These are phyloP conservation scores for Euproctis similis DNA, from an alignment of 2,888 invertebrate species.

Conservation along the genomic window DNA sequence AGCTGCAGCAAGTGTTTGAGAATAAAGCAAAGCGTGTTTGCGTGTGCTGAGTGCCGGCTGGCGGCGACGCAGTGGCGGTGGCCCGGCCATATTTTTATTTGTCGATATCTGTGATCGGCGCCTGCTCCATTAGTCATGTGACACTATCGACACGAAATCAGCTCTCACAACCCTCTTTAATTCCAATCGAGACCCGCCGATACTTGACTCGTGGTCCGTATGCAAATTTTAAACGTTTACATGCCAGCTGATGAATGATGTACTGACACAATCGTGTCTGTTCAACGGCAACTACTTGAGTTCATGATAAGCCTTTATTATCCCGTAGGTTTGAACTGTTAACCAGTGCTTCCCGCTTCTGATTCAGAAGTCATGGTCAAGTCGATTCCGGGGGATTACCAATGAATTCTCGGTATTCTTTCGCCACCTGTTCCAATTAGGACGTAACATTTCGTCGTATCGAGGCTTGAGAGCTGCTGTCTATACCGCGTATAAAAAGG, in stretches of 20 bases:
- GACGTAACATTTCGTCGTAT: too few relatives aligned
- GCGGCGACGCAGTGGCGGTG: constrained; percentile 37
- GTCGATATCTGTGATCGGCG: constrained; percentile 71
- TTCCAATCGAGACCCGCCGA: constrained; percentile 54
- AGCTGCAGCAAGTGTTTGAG: constrained; percentile 1
- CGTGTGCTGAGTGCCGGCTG: constrained; percentile 17
- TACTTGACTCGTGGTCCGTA: constrained; percentile 47
- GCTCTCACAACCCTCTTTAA: constrained; percentile 58
- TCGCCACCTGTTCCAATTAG: too few relatives aligned
- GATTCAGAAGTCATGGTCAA: too few relatives aligned
- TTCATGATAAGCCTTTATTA: constrained; percentile 19
- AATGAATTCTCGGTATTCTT: too few relatives aligned
- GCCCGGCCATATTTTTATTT: constrained; percentile 62
- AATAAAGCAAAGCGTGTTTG: background rate
- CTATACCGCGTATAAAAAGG: too few relatives aligned
- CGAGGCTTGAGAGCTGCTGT: too few relatives aligned
- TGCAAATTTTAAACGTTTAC: constrained; percentile 60
- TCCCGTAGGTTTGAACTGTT: too few relatives aligned
- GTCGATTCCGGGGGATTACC: too few relatives aligned
- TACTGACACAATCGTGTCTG: constrained; percentile 40
- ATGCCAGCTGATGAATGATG: constrained; percentile 61
- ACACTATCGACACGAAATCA: constrained; percentile 72
- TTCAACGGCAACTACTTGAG: constrained; percentile 10
- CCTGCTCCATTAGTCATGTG: constrained; percentile 74
- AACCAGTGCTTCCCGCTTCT: too few relatives aligned